Evolutionary conservation across 2,113 vertebrate species (phyloP).

Genomic region (Apistogramma diplotaenia): DNA sequence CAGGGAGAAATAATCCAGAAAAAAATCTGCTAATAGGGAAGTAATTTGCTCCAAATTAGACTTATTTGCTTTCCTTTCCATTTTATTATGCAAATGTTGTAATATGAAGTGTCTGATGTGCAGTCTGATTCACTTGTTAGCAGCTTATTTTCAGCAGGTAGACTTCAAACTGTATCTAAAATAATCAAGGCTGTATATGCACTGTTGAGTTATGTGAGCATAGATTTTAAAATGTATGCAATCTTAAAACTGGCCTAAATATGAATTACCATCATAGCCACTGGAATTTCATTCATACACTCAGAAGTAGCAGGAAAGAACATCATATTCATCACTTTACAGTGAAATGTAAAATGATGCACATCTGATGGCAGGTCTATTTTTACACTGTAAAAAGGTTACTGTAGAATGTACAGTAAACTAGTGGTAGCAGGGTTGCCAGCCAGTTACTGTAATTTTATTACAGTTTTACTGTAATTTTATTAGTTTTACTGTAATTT

Average conservation of each 20-base stretch:
- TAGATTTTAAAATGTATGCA: too few species aligned
- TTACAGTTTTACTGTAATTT: too few species aligned
- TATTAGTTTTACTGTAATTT: too few species aligned
- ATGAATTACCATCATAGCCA: not conserved
- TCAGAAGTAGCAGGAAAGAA: not conserved
- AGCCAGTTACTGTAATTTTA: too few species aligned
- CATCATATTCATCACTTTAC: not conserved
- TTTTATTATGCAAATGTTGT: not conserved
- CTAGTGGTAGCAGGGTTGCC: too few species aligned
- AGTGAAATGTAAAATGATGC: not conserved
- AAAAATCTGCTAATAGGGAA: not conserved
- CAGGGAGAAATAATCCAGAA: not conserved
- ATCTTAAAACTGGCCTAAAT: not conserved
- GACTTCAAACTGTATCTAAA: not conserved
- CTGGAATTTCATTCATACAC: not conserved
- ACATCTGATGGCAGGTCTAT: not conserved
- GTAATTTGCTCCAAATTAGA: not conserved
- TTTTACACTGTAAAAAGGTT: too few species aligned
- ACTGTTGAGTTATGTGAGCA: not conserved
- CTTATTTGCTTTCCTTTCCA: not conserved
- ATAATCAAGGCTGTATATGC: not conserved
- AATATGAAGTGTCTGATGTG: not conserved
- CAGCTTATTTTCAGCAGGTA: not conserved
- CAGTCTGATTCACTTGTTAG: not conserved
- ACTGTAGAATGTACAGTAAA: too few species aligned